Conservation (phyloP, 2,113 vertebrate genomes). For the Leuciscus idus region DNA sequence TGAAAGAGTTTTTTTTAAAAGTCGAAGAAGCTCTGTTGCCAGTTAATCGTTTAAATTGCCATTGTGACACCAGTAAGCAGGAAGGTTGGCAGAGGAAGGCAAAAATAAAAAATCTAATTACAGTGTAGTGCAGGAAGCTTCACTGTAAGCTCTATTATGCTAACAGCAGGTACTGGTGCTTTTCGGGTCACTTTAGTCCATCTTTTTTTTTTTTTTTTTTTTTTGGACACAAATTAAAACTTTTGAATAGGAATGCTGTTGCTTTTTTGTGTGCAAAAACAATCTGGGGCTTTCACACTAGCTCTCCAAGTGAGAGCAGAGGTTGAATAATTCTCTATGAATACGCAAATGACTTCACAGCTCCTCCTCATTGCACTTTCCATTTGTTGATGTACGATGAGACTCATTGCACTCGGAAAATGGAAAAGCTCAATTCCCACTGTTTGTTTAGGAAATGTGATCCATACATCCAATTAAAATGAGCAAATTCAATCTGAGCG, state of each 20-base stretch:
- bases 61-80: not conserved
- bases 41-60: not conserved
- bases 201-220: not conserved
- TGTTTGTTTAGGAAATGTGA: constrained; percentile 38
- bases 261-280: not conserved
- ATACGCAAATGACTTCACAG: constrained; percentile 24
- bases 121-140: not conserved
- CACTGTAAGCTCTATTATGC: not conserved
- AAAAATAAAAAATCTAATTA: not conserved
- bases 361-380: constrained; percentile 13
- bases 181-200: not conserved
- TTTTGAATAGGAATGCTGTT: not conserved
- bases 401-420: constrained; percentile 41
- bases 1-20: not conserved
- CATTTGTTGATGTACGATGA: constrained; percentile 26
- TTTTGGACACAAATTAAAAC: not conserved
- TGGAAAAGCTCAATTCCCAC: constrained; percentile 20
- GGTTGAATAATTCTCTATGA: constrained; percentile 24
- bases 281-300: not conserved
- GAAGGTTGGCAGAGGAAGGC: constrained; percentile 2
- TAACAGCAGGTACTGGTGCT: not conserved
- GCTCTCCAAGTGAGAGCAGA: not conserved
- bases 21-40: not conserved
- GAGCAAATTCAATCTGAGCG: constrained; percentile 39
- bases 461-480: constrained; percentile 31